A percentile compares a stretch with the other conserved stretches of the same genome.
phyloP scores from a whole-genome alignment of 1,140 invertebrate species.

The Myzus persicae region DNA sequence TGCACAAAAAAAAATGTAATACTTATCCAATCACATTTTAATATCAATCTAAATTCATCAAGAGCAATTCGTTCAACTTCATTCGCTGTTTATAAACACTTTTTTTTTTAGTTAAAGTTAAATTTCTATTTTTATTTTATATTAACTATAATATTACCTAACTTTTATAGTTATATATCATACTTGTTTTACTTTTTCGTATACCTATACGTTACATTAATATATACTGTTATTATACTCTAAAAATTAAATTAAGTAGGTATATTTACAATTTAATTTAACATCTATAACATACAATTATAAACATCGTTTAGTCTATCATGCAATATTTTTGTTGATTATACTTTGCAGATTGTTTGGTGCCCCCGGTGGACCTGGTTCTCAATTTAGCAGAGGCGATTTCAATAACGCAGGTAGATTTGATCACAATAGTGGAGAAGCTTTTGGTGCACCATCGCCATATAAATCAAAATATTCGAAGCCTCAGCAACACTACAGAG shows the following conservation, averaged over 20 bases:
- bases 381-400: conserved; percentile 10
- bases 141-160: background rate
- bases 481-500: conserved; percentile 33
- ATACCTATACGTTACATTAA: background rate
- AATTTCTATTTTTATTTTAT: too few species aligned
- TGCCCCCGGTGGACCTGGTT: background rate
- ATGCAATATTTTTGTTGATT: background rate
- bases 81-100: too few species aligned
- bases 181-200: background rate
- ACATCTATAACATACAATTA: background rate
- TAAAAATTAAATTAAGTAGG: background rate
- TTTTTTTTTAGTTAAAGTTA: too few species aligned
- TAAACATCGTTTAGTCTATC: background rate
- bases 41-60: background rate
- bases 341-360: conserved; percentile 22
- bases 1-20: background rate
- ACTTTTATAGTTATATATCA: background rate
- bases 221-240: background rate
- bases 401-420: background rate
- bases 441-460: background rate
- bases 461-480: conserved; percentile 14
- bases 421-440: conserved; percentile 33
- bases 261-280: background rate
- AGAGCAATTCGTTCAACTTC: too few species aligned
- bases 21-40: background rate